Evolutionary conservation across 2,888 invertebrate genomes (phyloP), one percentile per base, ranked within the genome.

Genomic region (Drosophila tripunctata): DNA sequence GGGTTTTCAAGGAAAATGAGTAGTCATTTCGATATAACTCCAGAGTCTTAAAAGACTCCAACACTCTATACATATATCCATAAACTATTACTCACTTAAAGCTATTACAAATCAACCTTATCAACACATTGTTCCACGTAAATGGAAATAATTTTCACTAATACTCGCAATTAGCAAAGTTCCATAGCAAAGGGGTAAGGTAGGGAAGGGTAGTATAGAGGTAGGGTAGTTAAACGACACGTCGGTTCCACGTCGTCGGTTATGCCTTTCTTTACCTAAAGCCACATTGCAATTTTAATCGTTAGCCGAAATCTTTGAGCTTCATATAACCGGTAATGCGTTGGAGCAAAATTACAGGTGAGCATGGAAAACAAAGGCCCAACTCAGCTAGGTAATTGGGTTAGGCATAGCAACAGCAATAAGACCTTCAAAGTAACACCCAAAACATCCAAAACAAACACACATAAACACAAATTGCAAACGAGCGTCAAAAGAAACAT

Each of bases 261-360:
- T 67, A 44, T 52, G 50, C 19, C 48, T 50, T 33, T n/a, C 43
- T 55, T 27, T 15, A 14, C 30, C 12, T 56, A 60, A 40, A 61
- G 61, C 48, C 69, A 21, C 60, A 67, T 56, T 72, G 79, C 51
- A 78, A 67, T 77, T 80, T 67, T 72, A 69, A 78, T 81, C 76
- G 54, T 24, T 45, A 58, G 33, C 51, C 48, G 41, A 76, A 68
- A 82, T 82, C 78, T 75, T 70, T 66, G 70, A 55, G 82, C 70
- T 63, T 73, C 79, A 67, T 67, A 73, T 68, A 85, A 73, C 78
- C 47, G 24, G 19, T 50, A 54, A 7, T 2, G 15, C 50, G 43
- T 43, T 43, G 35, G 24, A 15, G 12, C 40, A 3, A 40, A 62
- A 57, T 54, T 47, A 35, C 21, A 43, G 67, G 19, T 27, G 30